Evolutionary conservation across 2,113 vertebrate genomes (phyloP).

Genomic region (Phalacrocorax carbo): DNA sequence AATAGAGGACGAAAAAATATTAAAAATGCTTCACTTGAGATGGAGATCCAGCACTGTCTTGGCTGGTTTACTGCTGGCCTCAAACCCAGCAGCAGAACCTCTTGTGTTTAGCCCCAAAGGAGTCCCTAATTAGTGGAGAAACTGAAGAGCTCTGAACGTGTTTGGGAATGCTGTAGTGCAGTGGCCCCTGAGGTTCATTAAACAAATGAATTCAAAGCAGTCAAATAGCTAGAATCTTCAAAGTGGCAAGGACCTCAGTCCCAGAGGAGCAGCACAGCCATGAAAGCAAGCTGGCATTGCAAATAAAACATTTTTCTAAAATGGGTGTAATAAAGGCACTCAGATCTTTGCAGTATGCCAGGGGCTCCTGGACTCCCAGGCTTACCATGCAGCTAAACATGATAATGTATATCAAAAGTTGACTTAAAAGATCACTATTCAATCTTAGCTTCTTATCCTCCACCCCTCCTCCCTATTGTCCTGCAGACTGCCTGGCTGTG

Average conservation of each 20-base stretch:
- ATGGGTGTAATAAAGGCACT: not conserved
- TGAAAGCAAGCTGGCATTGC: not conserved
- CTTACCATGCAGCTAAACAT: not conserved
- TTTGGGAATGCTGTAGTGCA: not conserved
- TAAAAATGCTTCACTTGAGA: not conserved
- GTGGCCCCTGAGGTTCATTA: slow-evolving; percentile 42
- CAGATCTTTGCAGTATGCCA: not conserved
- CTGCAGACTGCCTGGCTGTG: not conserved
- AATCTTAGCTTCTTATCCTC: not conserved
- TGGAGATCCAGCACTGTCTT: not conserved
- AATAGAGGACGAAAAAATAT: not conserved
- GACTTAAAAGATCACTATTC: not conserved
- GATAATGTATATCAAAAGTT: not conserved
- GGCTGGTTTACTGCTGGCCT: not conserved
- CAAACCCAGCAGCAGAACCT: not conserved
- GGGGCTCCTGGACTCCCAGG: not conserved
- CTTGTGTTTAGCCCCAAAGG: slow-evolving; percentile 20
- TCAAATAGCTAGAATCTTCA: slow-evolving; percentile 28
- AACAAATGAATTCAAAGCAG: slow-evolving; percentile 20
- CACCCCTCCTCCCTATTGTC: not conserved
- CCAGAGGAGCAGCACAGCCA: not conserved
- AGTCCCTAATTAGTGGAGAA: slow-evolving; percentile 50
- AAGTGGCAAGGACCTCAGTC: not conserved
- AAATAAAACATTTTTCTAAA: not conserved
- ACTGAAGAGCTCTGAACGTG: slow-evolving; percentile 6